Percentiles rank a stretch among this genome's conserved stretches.
These are phyloP conservation scores for Amphiprion percula DNA, from an alignment of 2,113 vertebrate species.

Conservation along the genomic window DNA sequence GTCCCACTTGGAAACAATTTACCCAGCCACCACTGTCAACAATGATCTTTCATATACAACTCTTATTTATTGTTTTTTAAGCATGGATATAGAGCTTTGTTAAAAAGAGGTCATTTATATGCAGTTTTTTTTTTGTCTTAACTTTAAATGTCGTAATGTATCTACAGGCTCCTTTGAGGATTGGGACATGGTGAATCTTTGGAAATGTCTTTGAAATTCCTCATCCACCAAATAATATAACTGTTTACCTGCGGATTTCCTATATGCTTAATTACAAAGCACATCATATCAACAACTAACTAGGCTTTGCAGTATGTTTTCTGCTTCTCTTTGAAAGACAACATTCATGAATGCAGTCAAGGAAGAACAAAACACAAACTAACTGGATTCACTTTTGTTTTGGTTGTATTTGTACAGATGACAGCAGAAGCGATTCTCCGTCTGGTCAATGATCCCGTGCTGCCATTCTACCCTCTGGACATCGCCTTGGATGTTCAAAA, in stretches of 20 bases:
- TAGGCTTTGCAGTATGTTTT: no score
- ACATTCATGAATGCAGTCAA: no score
- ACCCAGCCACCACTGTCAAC: no score
- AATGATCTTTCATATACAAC: no score
- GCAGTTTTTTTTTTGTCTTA: background rate
- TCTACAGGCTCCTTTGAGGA: background rate
- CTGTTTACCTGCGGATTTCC: background rate
- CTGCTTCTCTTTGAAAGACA: no score
- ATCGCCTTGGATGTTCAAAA: slow-evolving; percentile 93
- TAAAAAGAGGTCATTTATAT: background rate
- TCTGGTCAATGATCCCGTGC: slow-evolving; percentile 90
- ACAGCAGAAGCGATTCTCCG: slow-evolving; percentile 91
- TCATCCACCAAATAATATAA: background rate
- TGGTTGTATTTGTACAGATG: slow-evolving; percentile 85
- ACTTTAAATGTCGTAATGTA: background rate
- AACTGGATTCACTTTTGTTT: background rate
- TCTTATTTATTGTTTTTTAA: background rate
- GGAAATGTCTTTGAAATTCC: background rate
- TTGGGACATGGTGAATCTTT: background rate
- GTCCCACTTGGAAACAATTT: no score
- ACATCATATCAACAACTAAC: no score
- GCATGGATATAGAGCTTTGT: background rate
- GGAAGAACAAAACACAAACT: no score
- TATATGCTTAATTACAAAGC: no score
- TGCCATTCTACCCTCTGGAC: slow-evolving; percentile 94